A percentile compares a stretch with the other conserved stretches of the same genome.
These are phyloP conservation scores for Ophion ellenae DNA, from an alignment of 2,888 invertebrate genomes.

Conservation along the genomic window DNA sequence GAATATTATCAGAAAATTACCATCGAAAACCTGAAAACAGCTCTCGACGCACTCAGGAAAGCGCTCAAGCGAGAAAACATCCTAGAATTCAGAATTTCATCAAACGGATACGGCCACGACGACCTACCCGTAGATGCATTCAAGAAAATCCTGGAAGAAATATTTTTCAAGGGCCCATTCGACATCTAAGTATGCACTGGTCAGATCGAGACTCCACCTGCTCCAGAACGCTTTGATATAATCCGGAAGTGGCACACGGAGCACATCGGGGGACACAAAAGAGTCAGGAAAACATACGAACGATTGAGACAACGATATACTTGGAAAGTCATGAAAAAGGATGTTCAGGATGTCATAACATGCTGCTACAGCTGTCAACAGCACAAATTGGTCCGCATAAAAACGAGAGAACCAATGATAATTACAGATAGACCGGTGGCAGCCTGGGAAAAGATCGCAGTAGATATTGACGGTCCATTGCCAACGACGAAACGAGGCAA, in stretches of 20 bases:
- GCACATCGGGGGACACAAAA: slow-evolving; percentile 58
- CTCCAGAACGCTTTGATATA: neutral
- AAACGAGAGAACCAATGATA: slow-evolving; percentile 58
- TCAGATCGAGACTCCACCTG: neutral
- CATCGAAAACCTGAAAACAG: no score
- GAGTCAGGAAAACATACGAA: slow-evolving; percentile 47
- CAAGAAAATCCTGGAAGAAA: neutral
- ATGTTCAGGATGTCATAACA: slow-evolving; percentile 56
- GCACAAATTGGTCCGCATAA: slow-evolving; percentile 64
- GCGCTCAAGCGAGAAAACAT: no score
- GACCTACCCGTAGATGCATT: neutral
- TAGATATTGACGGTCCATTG: slow-evolving; percentile 68
- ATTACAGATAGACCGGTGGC: slow-evolving; percentile 65
- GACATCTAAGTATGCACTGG: neutral
- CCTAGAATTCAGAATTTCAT: neutral
- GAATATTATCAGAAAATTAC: neutral
- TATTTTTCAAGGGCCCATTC: neutral
- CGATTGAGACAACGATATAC: slow-evolving; percentile 42
- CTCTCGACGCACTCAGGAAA: no score
- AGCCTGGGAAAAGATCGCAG: slow-evolving; percentile 61
- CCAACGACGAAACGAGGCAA: slow-evolving; percentile 61
- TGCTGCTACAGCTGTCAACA: slow-evolving; percentile 62
- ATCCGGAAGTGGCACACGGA: slow-evolving; percentile 12
- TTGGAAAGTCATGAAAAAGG: slow-evolving; percentile 61
- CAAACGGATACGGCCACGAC: neutral